phyloP scores from a whole-genome alignment of 2,113 vertebrate genomes.

The Hystrix cristata region DNA sequence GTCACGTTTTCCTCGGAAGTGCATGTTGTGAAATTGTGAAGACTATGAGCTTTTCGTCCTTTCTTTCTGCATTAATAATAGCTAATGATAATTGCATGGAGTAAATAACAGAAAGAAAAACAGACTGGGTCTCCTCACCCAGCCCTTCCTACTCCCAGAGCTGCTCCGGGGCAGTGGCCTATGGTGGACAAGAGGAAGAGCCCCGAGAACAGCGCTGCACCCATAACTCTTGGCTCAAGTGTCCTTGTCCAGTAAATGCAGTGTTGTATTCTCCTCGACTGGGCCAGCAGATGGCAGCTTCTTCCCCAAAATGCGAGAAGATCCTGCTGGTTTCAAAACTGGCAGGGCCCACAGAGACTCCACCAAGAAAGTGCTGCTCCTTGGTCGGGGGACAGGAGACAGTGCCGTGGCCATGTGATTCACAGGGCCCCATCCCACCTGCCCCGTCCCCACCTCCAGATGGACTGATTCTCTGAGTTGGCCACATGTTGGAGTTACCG shows the following conservation, averaged over 20 bases:
- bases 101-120: constrained; percentile 39
- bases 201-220: rapidly evolving
- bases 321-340: rapidly evolving
- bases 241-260: neutral
- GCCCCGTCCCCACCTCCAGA: neutral
- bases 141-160: neutral
- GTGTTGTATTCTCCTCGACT: rapidly evolving
- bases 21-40: constrained; percentile 71
- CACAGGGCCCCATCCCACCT: too few relatives aligned
- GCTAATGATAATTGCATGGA: constrained; percentile 76
- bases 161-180: neutral
- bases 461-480: neutral
- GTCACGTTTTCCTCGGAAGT: constrained; percentile 29
- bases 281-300: constrained; percentile 77
- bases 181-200: neutral
- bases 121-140: neutral
- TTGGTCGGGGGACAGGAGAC: neutral
- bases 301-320: neutral
- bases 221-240: rapidly evolving
- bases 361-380: too few relatives aligned
- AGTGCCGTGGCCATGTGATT: rapidly evolving
- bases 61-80: constrained; percentile 60
- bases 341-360: neutral
- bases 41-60: constrained; percentile 68
- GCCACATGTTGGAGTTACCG: neutral